Percentiles rank a stretch among this genome's conserved stretches.
Evolutionary conservation across 2,888 invertebrate genomes (phyloP).

Genomic region (Hetaerina titia): DNA sequence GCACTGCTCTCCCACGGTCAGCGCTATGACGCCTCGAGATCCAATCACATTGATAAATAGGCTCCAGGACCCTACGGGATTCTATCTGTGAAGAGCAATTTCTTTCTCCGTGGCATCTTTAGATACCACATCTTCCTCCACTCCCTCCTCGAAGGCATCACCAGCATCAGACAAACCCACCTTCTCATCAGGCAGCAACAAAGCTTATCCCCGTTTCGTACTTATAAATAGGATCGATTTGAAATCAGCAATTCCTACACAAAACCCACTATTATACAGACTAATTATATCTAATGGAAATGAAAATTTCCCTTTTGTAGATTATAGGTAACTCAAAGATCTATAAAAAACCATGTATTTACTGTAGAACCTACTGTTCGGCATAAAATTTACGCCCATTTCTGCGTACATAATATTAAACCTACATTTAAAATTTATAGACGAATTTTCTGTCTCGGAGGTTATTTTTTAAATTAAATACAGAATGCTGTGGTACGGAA

Average conservation of each 20-base stretch:
- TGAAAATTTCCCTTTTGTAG: too few species aligned
- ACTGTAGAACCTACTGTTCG: too few species aligned
- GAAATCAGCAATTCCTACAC: background rate
- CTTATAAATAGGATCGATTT: background rate
- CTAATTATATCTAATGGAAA: too few species aligned
- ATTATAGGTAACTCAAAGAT: too few species aligned
- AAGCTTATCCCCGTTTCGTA: background rate
- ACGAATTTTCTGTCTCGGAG: too few species aligned
- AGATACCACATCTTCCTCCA: slow-evolving; percentile 41
- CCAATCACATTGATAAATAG: slow-evolving; percentile 64
- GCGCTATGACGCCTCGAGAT: slow-evolving; percentile 48
- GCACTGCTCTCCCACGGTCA: slow-evolving; percentile 36
- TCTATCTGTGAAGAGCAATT: slow-evolving; percentile 46
- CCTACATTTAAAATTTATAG: too few species aligned
- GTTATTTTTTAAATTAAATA: too few species aligned
- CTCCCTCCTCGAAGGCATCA: background rate
- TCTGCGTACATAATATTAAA: too few species aligned
- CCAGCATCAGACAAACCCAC: background rate
- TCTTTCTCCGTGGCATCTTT: background rate
- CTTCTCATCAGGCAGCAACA: background rate
- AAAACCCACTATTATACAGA: too few species aligned
- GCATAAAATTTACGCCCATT: too few species aligned
- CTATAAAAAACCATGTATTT: too few species aligned
- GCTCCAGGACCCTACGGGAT: slow-evolving; percentile 10
- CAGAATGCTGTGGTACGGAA: too few species aligned